Conservation (phyloP, 2,113 vertebrate genomes). For the Ptilonorhynchus violaceus region DNA sequence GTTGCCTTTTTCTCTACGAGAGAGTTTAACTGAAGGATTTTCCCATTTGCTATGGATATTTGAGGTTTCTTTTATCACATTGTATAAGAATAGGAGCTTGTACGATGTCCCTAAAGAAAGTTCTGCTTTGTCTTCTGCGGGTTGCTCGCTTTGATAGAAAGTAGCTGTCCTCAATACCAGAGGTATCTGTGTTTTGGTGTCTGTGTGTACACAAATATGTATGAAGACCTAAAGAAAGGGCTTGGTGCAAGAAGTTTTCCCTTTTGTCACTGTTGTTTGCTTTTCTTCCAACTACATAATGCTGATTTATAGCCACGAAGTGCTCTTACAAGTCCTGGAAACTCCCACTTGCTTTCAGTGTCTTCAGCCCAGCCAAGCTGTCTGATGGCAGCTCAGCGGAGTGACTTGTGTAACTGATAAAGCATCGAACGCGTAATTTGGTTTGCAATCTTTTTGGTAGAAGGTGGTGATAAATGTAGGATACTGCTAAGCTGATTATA, state of each 20-base stretch:
- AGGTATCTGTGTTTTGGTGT: neutral
- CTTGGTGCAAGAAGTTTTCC: neutral
- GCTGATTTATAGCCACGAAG: neutral
- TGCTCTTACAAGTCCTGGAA: neutral
- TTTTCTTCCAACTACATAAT: neutral
- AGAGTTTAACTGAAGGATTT: neutral
- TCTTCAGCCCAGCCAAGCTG: neutral
- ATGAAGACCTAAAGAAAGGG: neutral
- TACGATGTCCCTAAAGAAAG: neutral
- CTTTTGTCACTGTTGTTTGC: neutral
- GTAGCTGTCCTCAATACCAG: neutral
- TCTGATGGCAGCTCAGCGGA: neutral
- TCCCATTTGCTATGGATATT: neutral
- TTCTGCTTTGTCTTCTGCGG: neutral
- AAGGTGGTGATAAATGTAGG: constrained; percentile 47
- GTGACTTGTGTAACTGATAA: constrained; percentile 14
- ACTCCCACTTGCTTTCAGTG: neutral
- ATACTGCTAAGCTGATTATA: constrained; percentile 26
- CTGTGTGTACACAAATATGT: rapidly evolving
- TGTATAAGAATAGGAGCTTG: neutral
- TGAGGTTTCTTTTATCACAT: rapidly evolving
- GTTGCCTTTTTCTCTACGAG: neutral
- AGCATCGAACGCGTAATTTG: neutral
- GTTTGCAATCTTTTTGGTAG: constrained; percentile 40
- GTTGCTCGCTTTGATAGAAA: rapidly evolving